These are phyloP conservation scores for Paralichthys olivaceus DNA, from an alignment of 2,113 vertebrate genomes.

Conservation along the genomic window DNA sequence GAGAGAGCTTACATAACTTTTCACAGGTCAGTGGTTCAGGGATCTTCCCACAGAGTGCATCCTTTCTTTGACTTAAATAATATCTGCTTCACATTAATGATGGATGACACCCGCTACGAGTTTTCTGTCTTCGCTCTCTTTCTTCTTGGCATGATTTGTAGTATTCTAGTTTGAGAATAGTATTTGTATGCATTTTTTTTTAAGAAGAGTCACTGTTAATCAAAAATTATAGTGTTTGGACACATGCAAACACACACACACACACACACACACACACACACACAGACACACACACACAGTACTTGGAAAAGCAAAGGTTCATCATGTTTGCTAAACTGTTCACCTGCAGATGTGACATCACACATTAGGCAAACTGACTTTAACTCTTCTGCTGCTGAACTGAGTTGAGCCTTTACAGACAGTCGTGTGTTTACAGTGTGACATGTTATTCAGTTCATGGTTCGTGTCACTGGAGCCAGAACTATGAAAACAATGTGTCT, in stretches of 20 bases:
- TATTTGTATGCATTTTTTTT: background rate
- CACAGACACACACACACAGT: slow-evolving; percentile 4
- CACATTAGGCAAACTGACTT: slow-evolving; percentile 32
- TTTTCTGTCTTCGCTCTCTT: background rate
- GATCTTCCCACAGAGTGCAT: slow-evolving; percentile 40
- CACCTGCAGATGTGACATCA: slow-evolving; percentile 41
- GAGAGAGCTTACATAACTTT: slow-evolving; percentile 52
- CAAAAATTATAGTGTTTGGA: background rate
- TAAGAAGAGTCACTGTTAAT: background rate
- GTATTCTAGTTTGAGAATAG: background rate
- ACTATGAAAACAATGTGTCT: background rate
- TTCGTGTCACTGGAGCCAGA: slow-evolving; percentile 4
- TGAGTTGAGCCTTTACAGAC: background rate
- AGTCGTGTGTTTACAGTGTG: background rate
- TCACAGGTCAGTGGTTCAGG: slow-evolving; percentile 42
- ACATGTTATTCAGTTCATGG: background rate
- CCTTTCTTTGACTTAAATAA: slow-evolving; percentile 26
- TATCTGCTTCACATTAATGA: slow-evolving; percentile 18
- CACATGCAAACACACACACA: background rate
- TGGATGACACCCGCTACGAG: background rate
- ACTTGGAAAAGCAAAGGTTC: slow-evolving; percentile 50
- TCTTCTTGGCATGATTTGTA: background rate
- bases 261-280: slow-evolving; percentile 4
- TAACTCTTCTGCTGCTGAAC: slow-evolving; percentile 39
- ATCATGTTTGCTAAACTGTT: slow-evolving; percentile 24